Percentiles rank a stretch among this genome's conserved stretches.
Conservation (phyloP, 1,140 invertebrate genomes). For the Ostrea denselamellosa region DNA sequence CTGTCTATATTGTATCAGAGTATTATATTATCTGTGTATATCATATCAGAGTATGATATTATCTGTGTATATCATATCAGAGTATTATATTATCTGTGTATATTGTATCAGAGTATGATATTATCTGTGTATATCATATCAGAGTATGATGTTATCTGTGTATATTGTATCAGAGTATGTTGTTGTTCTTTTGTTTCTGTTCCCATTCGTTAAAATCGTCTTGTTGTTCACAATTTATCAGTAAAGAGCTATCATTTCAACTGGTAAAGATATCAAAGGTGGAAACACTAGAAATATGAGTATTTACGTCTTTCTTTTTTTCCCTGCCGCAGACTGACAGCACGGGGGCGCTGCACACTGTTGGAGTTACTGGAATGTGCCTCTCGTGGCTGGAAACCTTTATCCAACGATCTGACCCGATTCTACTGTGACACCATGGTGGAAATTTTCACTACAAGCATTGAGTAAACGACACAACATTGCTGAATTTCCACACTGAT, state of each 20-base stretch:
- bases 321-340: slow-evolving; percentile 58
- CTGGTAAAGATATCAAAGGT: background rate
- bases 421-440: slow-evolving; percentile 69
- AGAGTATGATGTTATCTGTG: no score
- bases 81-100: no score
- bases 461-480: background rate
- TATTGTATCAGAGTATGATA: no score
- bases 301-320: background rate
- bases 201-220: background rate
- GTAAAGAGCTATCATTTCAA: background rate
- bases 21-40: no score
- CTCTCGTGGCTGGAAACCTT: slow-evolving; percentile 61
- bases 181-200: no score
- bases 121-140: no score
- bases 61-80: no score
- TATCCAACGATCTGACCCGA: slow-evolving; percentile 68
- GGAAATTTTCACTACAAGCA: slow-evolving; percentile 62
- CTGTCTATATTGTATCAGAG: no score
- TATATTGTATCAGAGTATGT: no score
- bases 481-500: background rate
- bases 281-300: background rate
- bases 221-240: no score
- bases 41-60: no score
- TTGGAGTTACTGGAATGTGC: slow-evolving; percentile 67
- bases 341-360: slow-evolving; percentile 60